Evolutionary conservation across 2,113 vertebrate species (phyloP).

Genomic region (Spheniscus mendiculus): DNA sequence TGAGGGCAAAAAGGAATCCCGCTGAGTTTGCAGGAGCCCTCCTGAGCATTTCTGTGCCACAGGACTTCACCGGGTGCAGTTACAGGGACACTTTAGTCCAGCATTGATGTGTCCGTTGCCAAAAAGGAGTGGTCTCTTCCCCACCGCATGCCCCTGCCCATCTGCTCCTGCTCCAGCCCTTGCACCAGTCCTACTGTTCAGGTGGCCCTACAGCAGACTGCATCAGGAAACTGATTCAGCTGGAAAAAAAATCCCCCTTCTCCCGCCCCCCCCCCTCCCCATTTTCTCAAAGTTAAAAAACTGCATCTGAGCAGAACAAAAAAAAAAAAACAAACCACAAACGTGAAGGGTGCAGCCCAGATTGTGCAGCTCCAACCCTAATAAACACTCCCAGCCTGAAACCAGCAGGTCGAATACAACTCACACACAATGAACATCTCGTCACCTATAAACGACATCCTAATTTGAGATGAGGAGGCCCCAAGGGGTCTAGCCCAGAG

Average conservation of each 20-base stretch:
- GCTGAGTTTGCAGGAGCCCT: neutral
- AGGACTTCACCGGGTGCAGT: neutral
- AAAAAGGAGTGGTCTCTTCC: neutral
- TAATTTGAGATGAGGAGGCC: neutral
- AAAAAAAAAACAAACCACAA: neutral
- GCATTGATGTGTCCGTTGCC: accelerated
- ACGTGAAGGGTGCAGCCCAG: neutral
- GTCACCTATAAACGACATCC: neutral
- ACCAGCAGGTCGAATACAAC: neutral
- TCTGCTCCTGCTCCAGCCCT: neutral
- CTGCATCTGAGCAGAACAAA: neutral
- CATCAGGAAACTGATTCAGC: neutral
- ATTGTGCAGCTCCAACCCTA: neutral
- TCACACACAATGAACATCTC: neutral
- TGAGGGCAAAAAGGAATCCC: neutral
- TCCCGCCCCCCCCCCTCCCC: too few species aligned
- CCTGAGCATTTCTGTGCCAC: neutral
- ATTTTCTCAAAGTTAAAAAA: neutral
- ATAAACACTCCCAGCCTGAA: neutral
- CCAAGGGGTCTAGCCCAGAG: neutral
- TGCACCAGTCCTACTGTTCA: neutral
- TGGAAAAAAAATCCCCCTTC: neutral
- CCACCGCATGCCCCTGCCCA: neutral
- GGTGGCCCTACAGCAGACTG: neutral
- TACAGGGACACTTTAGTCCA: neutral